Evolutionary conservation across 2,888 invertebrate species (phyloP).

Genomic region (Brachynemurus nebulosus): DNA sequence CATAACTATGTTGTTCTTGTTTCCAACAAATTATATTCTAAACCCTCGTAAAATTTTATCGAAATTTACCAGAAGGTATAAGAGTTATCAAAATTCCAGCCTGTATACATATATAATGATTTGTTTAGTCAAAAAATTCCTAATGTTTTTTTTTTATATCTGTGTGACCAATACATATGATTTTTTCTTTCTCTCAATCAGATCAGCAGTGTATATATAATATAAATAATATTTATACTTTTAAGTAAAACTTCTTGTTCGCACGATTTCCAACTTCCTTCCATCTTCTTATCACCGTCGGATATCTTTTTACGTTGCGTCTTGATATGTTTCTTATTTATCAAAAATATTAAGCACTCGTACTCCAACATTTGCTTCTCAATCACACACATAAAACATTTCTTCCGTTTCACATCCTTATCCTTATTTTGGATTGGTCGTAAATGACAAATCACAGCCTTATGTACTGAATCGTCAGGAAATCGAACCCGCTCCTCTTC

Average conservation of each 20-base stretch:
- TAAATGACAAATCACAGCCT: slow-evolving; percentile 43
- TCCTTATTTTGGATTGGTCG: slow-evolving; percentile 25
- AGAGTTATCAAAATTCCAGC: no score
- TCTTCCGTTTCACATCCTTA: slow-evolving; percentile 19
- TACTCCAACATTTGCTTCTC: slow-evolving; percentile 33
- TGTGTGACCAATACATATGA: no score
- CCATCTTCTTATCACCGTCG: slow-evolving; percentile 33
- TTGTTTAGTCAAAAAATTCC: no score
- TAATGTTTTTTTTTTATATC: no score
- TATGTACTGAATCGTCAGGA: slow-evolving; percentile 28
- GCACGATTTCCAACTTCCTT: slow-evolving; percentile 48
- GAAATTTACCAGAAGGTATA: no score
- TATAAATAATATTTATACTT: slow-evolving; percentile 25
- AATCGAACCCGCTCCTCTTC: slow-evolving; percentile 18
- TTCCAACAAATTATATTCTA: neutral
- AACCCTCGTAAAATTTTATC: neutral
- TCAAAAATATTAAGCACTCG: slow-evolving; percentile 42
- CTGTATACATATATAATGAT: no score
- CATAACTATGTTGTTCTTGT: no score
- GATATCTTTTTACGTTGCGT: slow-evolving; percentile 1
- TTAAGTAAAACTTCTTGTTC: slow-evolving; percentile 42
- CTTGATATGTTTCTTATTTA: slow-evolving; percentile 27
- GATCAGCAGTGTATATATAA: neutral
- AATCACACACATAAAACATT: slow-evolving; percentile 33
- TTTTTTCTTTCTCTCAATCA: no score